Percentiles rank a stretch among this genome's conserved stretches.
These are phyloP conservation scores for Automeris io DNA, from an alignment of 2,888 invertebrate genomes.

Conservation along the genomic window DNA sequence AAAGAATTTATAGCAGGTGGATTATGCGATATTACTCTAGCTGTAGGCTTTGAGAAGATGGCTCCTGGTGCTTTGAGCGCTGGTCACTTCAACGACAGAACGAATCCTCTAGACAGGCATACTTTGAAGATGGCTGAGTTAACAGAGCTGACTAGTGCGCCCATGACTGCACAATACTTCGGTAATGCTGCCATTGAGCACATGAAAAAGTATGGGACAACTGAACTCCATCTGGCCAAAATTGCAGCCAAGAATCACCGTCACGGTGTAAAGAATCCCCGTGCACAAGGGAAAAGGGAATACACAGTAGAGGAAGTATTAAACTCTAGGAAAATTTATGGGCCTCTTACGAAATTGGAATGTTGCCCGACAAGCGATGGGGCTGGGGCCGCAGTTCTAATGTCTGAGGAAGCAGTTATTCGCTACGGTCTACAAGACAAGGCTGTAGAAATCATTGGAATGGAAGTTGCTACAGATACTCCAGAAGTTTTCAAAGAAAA, in stretches of 20 bases:
- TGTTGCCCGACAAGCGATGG: slow-evolving; percentile 99
- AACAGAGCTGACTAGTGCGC: slow-evolving; percentile 87
- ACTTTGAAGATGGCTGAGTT: slow-evolving; percentile 90
- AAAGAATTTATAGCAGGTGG: slow-evolving; percentile 96
- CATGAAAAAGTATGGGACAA: slow-evolving; percentile 96
- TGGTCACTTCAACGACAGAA: slow-evolving; percentile 86
- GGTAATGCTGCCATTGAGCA: slow-evolving; percentile 97
- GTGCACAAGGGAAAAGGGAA: slow-evolving; percentile 95
- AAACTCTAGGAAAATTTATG: slow-evolving; percentile 91
- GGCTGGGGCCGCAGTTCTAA: slow-evolving; percentile 94
- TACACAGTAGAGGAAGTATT: slow-evolving; percentile 94
- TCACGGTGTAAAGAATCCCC: slow-evolving; percentile 97
- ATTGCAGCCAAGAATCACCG: slow-evolving; percentile 99
- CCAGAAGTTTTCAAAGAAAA: slow-evolving; percentile 89
- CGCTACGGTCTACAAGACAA: slow-evolving; percentile 85
- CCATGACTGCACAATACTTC: slow-evolving; percentile 96
- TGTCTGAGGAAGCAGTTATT: slow-evolving; percentile 93
- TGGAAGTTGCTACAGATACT: slow-evolving; percentile 97
- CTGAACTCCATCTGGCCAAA: slow-evolving; percentile 95
- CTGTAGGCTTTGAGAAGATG: slow-evolving; percentile 99
- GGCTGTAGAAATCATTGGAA: slow-evolving; percentile 96
- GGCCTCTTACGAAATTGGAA: slow-evolving; percentile 95
- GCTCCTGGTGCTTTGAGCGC: slow-evolving; percentile 90
- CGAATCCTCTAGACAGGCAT: slow-evolving; percentile 93
- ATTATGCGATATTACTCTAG: slow-evolving; percentile 90